Conservation (phyloP, 2,797 vertebrate genomes). For the Botia almorhae region DNA sequence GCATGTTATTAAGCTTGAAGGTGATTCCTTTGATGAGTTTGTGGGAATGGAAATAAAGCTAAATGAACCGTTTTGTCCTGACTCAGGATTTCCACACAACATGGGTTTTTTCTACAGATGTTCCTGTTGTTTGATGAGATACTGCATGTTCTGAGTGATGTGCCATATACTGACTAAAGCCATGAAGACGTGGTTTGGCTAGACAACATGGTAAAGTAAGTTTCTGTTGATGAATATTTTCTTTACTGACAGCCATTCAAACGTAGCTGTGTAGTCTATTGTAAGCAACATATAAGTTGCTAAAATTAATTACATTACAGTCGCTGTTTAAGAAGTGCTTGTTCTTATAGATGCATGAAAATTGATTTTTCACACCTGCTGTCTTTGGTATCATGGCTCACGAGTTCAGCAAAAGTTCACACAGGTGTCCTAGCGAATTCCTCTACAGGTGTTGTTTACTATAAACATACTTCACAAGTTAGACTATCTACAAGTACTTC, state of each 20-base stretch:
- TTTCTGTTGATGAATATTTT: too few relatives aligned
- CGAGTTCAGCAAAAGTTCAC: not conserved
- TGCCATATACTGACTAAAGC: not conserved
- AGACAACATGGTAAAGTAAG: not conserved
- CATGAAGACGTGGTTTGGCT: not conserved
- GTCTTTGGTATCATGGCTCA: too few relatives aligned
- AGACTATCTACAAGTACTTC: not conserved
- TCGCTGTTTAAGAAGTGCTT: too few relatives aligned
- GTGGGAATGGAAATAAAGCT: conserved; percentile 33
- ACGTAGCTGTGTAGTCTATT: too few relatives aligned
- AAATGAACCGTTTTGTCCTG: conserved; percentile 18
- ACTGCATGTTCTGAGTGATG: not conserved
- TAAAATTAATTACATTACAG: too few relatives aligned
- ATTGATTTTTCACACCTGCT: too few relatives aligned
- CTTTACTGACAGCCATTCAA: too few relatives aligned
- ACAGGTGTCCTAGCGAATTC: not conserved
- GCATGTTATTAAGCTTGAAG: conserved; percentile 10
- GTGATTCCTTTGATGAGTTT: conserved; percentile 2
- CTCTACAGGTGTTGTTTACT: not conserved
- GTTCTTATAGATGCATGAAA: too few relatives aligned
- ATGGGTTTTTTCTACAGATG: not conserved
- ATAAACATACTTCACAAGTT: not conserved
- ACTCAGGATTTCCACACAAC: not conserved
- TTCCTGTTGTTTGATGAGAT: conserved; percentile 6
- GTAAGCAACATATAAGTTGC: too few relatives aligned